phyloP scores from a whole-genome alignment of 2,797 vertebrate genomes.

The Otolemur crassicaudatus region DNA sequence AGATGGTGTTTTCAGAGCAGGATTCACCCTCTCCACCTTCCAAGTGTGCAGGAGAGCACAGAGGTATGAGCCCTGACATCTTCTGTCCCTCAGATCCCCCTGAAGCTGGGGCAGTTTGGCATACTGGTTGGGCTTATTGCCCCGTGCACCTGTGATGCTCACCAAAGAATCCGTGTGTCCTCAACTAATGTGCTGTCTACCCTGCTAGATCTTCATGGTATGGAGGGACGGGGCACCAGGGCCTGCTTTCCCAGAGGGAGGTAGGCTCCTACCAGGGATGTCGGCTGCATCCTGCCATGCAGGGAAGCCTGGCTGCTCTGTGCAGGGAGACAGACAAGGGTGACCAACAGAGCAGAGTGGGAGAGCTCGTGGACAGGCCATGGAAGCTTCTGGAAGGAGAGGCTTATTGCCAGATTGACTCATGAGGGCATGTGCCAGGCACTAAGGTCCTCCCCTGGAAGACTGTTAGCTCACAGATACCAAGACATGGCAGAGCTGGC shows the following conservation, averaged over 20 bases:
- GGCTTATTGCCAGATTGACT: neutral
- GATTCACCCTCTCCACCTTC: neutral
- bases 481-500: neutral
- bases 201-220: slow-evolving; percentile 78
- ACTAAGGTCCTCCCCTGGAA: neutral
- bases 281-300: no score
- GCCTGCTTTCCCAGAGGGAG: accelerated
- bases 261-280: no score
- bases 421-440: neutral
- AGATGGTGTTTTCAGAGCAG: neutral
- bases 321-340: neutral
- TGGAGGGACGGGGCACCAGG: accelerated
- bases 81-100: slow-evolving; percentile 64
- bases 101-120: slow-evolving; percentile 80
- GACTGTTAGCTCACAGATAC: neutral
- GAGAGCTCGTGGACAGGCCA: neutral
- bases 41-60: neutral
- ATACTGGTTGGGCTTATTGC: slow-evolving; percentile 64
- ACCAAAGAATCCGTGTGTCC: slow-evolving; percentile 47
- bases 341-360: neutral
- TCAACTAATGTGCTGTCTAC: slow-evolving; percentile 61
- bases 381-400: neutral
- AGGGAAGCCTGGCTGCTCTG: accelerated
- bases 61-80: neutral
- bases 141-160: slow-evolving; percentile 71